Conservation (phyloP, 2,797 vertebrate genomes). For the Schizopygopsis pylzovi region DNA sequence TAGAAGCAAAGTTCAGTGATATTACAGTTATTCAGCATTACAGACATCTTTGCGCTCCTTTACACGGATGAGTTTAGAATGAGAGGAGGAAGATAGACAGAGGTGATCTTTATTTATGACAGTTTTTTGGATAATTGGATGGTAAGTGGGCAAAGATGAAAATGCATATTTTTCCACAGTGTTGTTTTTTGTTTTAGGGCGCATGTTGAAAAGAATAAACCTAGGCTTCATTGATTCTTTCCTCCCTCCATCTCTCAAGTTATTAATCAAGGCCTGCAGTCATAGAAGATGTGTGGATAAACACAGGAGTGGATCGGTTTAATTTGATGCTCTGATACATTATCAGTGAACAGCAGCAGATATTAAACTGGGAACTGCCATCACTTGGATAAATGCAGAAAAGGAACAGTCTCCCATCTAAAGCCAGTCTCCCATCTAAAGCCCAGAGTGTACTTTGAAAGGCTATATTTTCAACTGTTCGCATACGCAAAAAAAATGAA, state of each 20-base stretch:
- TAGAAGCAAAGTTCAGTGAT: not conserved
- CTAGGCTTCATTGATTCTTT: conserved; percentile 49
- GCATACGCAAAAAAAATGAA: not conserved
- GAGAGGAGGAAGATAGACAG: not conserved
- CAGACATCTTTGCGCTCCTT: not conserved
- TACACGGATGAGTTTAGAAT: not conserved
- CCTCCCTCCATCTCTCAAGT: conserved; percentile 42
- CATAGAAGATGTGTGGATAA: conserved; percentile 30
- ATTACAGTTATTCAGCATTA: not conserved
- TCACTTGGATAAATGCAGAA: not conserved
- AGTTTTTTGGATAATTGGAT: conserved; percentile 16
- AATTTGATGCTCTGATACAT: conserved; percentile 39
- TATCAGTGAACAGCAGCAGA: not conserved
- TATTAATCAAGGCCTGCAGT: conserved; percentile 45
- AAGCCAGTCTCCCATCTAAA: not conserved
- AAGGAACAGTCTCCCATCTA: not conserved
- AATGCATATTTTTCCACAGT: conserved; percentile 11
- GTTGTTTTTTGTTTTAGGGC: conserved; percentile 19
- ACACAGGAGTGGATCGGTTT: conserved; percentile 39
- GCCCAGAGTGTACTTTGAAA: not conserved
- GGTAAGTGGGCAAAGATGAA: conserved; percentile 28
- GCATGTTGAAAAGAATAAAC: conserved; percentile 63
- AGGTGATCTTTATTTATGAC: not conserved
- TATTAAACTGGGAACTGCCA: conserved; percentile 28
- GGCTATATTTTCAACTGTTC: not conserved